These are phyloP conservation scores for Pseudococcus viburni DNA, from an alignment of 2,888 invertebrate genomes.

Conservation along the genomic window DNA sequence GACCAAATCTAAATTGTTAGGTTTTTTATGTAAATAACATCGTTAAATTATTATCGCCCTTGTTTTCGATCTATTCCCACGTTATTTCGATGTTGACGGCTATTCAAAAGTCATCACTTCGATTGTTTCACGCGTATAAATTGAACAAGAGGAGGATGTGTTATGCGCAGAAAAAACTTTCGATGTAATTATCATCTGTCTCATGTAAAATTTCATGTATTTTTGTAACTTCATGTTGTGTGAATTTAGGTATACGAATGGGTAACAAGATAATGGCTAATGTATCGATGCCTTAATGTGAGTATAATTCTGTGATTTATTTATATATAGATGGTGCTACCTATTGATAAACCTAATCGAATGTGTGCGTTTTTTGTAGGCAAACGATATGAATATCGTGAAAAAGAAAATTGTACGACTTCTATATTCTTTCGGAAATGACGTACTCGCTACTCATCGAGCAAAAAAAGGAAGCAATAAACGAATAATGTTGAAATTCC, in stretches of 20 bases:
- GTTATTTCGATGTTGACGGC: not conserved
- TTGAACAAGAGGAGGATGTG: not conserved
- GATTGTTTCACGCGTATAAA: not conserved
- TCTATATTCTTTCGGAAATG: not conserved
- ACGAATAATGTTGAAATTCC: not conserved
- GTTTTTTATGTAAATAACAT: not conserved
- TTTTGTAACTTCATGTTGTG: not conserved
- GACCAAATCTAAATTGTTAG: not conserved
- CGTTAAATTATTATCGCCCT: not conserved
- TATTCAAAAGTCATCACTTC: no score
- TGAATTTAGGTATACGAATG: conserved; percentile 8
- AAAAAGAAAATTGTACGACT: not conserved
- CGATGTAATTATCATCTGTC: not conserved
- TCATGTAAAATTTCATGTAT: not conserved
- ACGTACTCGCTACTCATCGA: no score
- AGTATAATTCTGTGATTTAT: not conserved
- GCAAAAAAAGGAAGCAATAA: not conserved
- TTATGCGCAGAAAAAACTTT: not conserved
- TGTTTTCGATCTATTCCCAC: not conserved
- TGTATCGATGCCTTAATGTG: not conserved
- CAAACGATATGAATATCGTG: not conserved
- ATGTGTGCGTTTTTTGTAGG: not conserved
- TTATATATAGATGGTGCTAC: not conserved
- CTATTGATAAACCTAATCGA: not conserved
- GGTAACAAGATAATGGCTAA: not conserved